Conservation (phyloP, 2,888 invertebrate genomes). For the Mythimna lalbum region DNA sequence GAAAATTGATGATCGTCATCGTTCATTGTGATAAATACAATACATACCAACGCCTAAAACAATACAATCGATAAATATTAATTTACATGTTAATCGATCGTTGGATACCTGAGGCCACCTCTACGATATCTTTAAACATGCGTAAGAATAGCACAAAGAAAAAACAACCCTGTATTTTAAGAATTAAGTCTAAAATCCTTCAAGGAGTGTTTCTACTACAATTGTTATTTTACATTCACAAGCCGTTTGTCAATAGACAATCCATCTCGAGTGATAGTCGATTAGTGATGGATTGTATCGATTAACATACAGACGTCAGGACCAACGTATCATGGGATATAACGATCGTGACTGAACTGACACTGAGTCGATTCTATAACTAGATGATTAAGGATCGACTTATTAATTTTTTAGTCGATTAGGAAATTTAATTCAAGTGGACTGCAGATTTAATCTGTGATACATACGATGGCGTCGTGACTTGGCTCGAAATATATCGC, state of each 20-base stretch:
- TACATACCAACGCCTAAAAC: constrained; percentile 65
- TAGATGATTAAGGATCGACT: constrained; percentile 57
- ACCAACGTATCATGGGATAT: constrained; percentile 59
- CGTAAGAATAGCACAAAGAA: not conserved
- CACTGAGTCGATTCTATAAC: constrained; percentile 70
- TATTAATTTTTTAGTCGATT: constrained; percentile 63
- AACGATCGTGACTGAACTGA: constrained; percentile 74
- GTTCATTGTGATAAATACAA: constrained; percentile 71
- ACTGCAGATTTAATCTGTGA: constrained; percentile 42
- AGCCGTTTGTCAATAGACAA: constrained; percentile 73
- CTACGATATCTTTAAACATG: constrained; percentile 32
- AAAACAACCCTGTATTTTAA: constrained; percentile 14
- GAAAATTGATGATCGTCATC: constrained; percentile 61
- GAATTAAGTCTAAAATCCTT: constrained; percentile 56
- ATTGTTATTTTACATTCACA: constrained; percentile 50
- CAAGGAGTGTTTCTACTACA: constrained; percentile 26
- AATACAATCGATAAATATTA: constrained; percentile 75
- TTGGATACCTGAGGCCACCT: constrained; percentile 62
- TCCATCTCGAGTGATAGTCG: constrained; percentile 69
- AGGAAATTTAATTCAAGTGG: constrained; percentile 53
- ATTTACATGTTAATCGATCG: constrained; percentile 80
- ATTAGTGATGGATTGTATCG: constrained; percentile 75
- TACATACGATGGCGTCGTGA: constrained; percentile 52
- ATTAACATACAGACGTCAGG: constrained; percentile 62
- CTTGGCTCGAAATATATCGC: constrained; percentile 38